Conservation (phyloP, 2,888 invertebrate genomes). For the Darwinula stevensoni region DNA sequence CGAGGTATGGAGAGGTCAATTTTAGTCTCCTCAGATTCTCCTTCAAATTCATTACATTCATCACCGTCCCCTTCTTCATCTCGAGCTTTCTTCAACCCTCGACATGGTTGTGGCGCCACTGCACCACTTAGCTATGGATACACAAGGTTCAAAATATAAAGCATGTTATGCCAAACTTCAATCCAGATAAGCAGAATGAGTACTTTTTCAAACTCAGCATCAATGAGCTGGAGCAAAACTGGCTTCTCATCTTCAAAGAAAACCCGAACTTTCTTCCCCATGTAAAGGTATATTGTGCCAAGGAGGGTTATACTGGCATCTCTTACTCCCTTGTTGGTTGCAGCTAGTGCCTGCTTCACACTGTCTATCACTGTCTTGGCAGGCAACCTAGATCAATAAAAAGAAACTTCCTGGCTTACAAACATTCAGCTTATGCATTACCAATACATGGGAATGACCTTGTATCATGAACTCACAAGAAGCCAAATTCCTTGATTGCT, state of each 20-base stretch:
- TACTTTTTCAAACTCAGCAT: constrained; percentile 53
- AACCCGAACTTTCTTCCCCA: constrained; percentile 38
- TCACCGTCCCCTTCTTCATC: too few species aligned
- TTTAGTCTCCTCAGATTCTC: too few species aligned
- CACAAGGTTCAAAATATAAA: too few species aligned
- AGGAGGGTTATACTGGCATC: constrained; percentile 39
- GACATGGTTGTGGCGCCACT: too few species aligned
- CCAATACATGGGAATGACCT: not conserved
- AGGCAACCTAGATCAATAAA: constrained; percentile 27
- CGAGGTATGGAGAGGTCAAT: too few species aligned
- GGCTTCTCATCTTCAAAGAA: constrained; percentile 68
- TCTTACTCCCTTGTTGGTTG: constrained; percentile 56
- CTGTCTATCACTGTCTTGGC: constrained; percentile 39
- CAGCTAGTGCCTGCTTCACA: constrained; percentile 49
- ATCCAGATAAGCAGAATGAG: too few species aligned
- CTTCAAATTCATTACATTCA: too few species aligned
- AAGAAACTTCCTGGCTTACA: too few species aligned
- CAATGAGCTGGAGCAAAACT: constrained; percentile 48
- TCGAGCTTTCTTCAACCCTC: too few species aligned
- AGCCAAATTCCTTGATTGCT: constrained; percentile 60
- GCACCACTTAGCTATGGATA: too few species aligned
- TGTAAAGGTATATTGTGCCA: constrained; percentile 47
- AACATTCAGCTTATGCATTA: too few species aligned
- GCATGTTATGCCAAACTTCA: too few species aligned
- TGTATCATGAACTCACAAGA: constrained; percentile 27